These are phyloP conservation scores for Takifugu flavidus DNA, from an alignment of 2,113 vertebrate species.

Conservation along the genomic window DNA sequence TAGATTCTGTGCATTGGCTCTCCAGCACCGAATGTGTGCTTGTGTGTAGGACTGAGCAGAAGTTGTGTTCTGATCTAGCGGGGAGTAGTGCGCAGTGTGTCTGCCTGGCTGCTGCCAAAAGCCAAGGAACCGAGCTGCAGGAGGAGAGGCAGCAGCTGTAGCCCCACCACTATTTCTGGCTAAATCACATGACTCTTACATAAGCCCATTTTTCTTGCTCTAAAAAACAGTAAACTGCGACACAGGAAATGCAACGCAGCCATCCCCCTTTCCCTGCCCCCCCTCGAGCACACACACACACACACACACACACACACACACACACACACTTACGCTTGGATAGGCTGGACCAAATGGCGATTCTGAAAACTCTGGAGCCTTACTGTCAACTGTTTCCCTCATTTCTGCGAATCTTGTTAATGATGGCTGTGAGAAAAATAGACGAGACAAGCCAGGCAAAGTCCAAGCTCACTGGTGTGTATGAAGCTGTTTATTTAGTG, in stretches of 20 bases:
- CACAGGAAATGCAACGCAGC: constrained; percentile 75
- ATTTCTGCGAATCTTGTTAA: constrained; percentile 63
- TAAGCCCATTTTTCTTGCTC: constrained; percentile 85
- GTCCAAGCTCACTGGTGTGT: constrained; percentile 14
- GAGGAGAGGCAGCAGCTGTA: constrained; percentile 80
- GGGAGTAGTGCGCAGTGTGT: constrained; percentile 69
- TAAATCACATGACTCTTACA: constrained; percentile 83
- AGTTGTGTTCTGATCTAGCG: constrained; percentile 69
- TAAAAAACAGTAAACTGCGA: constrained; percentile 83
- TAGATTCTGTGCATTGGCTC: constrained; percentile 27
- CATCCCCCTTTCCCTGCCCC: constrained; percentile 30
- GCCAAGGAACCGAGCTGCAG: constrained; percentile 76
- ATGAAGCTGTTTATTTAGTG: constrained; percentile 19
- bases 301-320: constrained; percentile 10
- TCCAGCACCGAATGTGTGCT: constrained; percentile 47
- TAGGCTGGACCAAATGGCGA: constrained; percentile 57
- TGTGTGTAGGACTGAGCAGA: constrained; percentile 61
- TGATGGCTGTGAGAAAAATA: constrained; percentile 60
- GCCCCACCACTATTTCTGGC: constrained; percentile 83
- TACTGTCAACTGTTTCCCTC: constrained; percentile 57
- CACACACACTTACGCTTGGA: constrained; percentile 16
- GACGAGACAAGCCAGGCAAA: constrained; percentile 33
- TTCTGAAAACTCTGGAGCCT: constrained; percentile 52
- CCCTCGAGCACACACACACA: constrained; percentile 1
- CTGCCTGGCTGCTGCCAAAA: constrained; percentile 75